Base-by-base conservation (phyloP, 2,888 invertebrate genomes). In the Elgonia sp. region DNA sequence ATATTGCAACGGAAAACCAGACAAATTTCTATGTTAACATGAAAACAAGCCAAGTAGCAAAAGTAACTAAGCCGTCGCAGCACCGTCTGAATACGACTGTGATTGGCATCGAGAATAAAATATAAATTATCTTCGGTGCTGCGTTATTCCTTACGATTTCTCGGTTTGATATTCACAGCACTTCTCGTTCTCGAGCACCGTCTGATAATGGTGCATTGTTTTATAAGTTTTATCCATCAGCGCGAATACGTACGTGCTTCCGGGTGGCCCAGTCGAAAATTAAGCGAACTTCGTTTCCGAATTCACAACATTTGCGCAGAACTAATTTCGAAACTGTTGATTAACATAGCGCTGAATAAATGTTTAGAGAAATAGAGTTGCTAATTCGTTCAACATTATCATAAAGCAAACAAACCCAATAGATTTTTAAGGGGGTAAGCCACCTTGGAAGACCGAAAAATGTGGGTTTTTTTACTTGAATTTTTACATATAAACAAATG, bases 51-150 rank as follows among this genome's bases (percentile, higher is more conserved):
- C 69, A 73, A 77, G 53, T 63, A 81, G 79, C 82, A 83, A 83
- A 83, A 85, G 86, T 85, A 86, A 85, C 85, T 80, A 86, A 88
- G 77, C 86, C 67, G 29, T 70, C 63, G 62, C 88, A 87, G 89
- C 86, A 86, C 86, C 81, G 87, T 80, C 63, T 90, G 94, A 94
- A 94, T 94, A 92, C 91, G 89, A 77, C 93, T 91, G 93, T 94
- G 94, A 94, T 94, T 94, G 94, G 92, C 90, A 93, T 93, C 92
- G 92, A 91, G 91, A 91, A 91, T 92, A 91, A 93, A 93, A 91
- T 92, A 91, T 93, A 93, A 94, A 94, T 94, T 94, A 92, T 91
- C 92, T 93, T 89, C 82, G 89, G 91, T 90, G 90, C 92, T 40
- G 29, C 37, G 80, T 29, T 86, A 86, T 89, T 90, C 85, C 81